Evolutionary conservation across 2,113 vertebrate genomes (phyloP).

Genomic region (Ptilorrhoa leucosticta): DNA sequence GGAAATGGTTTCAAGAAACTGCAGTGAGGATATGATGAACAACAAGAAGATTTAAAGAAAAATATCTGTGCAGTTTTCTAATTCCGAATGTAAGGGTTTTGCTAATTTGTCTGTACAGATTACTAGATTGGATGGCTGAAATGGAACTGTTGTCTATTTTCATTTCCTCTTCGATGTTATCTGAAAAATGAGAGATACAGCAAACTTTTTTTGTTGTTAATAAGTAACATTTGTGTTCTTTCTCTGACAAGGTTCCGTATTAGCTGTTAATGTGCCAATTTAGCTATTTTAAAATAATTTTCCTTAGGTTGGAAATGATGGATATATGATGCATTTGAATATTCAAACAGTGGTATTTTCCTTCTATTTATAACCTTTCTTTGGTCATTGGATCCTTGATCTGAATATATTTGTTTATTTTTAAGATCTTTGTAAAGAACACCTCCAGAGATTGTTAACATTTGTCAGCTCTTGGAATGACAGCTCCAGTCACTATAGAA

Average conservation of each 20-base stretch:
- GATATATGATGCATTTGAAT: neutral
- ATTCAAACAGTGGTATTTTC: neutral
- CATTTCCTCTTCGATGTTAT: neutral
- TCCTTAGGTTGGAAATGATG: neutral
- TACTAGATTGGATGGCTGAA: neutral
- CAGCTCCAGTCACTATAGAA: constrained; percentile 71
- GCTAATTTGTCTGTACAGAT: neutral
- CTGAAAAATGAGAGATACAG: neutral
- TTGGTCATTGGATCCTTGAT: constrained; percentile 51
- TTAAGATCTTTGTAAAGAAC: constrained; percentile 57
- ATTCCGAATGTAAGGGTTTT: neutral
- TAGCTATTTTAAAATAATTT: neutral
- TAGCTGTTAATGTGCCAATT: neutral
- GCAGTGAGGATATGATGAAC: neutral
- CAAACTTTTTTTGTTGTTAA: neutral
- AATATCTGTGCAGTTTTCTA: neutral
- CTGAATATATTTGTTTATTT: constrained; percentile 67
- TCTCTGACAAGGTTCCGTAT: neutral
- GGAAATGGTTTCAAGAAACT: neutral
- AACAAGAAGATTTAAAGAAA: neutral
- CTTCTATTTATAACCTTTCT: constrained; percentile 38
- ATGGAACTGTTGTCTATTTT: neutral
- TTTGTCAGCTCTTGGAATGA: constrained; percentile 74
- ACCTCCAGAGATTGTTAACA: constrained; percentile 70
- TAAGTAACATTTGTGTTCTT: neutral